Evolutionary conservation across 2,797 vertebrate species (phyloP).

Genomic region (Lepus oiostolus): DNA sequence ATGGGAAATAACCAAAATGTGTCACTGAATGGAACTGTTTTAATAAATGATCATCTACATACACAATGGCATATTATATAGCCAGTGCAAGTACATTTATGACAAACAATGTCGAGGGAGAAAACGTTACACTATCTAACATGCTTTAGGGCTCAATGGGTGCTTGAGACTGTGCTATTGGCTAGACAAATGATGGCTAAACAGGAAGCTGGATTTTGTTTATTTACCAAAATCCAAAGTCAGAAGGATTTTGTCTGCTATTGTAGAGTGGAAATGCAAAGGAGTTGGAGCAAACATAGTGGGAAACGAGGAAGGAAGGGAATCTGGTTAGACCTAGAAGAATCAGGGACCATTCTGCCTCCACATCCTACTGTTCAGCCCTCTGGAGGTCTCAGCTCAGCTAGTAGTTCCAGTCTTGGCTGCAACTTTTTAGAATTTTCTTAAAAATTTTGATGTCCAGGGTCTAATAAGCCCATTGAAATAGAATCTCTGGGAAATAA

Average conservation of each 20-base stretch:
- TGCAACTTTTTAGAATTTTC: neutral
- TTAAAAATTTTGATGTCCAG: neutral
- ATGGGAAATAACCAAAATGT: slow-evolving; percentile 26
- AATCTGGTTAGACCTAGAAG: neutral
- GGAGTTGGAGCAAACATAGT: neutral
- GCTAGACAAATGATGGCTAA: neutral
- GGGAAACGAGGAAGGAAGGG: neutral
- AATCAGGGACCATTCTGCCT: neutral
- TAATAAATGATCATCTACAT: neutral
- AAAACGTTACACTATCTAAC: neutral
- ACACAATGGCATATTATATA: neutral
- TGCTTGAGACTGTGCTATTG: neutral
- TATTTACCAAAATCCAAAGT: neutral
- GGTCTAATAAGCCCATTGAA: neutral
- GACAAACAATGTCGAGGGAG: neutral
- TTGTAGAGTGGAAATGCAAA: neutral
- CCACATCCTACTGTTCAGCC: accelerated
- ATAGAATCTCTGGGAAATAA: neutral
- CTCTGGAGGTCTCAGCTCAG: neutral
- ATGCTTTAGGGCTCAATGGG: neutral
- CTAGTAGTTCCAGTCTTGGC: neutral
- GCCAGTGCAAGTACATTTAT: neutral
- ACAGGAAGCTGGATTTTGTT: neutral
- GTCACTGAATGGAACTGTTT: neutral
- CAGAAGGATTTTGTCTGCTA: too few relatives aligned